Base-by-base conservation (phyloP, 2,797 vertebrate genomes). In the Sylvilagus floridanus region DNA sequence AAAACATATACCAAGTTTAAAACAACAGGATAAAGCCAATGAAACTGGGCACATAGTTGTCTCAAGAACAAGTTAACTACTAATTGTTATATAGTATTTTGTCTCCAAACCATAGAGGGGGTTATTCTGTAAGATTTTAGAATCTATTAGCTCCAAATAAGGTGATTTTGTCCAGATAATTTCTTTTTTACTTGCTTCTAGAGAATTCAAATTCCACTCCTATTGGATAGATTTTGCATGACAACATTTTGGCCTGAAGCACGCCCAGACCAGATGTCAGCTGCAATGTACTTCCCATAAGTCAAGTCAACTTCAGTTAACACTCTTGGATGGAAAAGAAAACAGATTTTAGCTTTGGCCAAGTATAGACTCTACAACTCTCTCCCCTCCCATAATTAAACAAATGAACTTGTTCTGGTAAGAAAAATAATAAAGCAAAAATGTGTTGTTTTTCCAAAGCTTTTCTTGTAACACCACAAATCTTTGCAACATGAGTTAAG, bases 221-320 rank as follows among this genome's bases (percentile, higher is more conserved):
- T 88, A 26, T 42, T 90, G 66, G 72, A 90, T 73, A 63, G 32
- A 92, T 91, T 79, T 95, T 82, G 97, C 90, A 88, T 60, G 86
- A 82, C 92, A 96, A 94, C 71, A 94, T 66, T 95, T 63, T 86
- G 93, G 94, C 95, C 62, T 60, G 57, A 65, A 54, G 28, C 50
- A 96, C 6, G 32, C 42, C 86, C 95, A 93, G 91, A 94, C 86
- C 95, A 93, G 91, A 94, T 90, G 71, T 96, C 93, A 97, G 93
- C 81, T 81, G 78, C 65, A 94, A 78, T 28, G 73, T 10, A 75
- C 78, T 95, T 95, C 92, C 92, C 92, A 96, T 87, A 96, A 96
- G 88, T 93, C 93, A 92, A 75, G 92, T 96, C 92, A 96, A 50
- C 84, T 84, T 95, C n/a, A 93, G 88, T 93, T 95, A 96, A 95